Base-by-base conservation (phyloP, 2,113 vertebrate species). In the Albula glossodonta region DNA sequence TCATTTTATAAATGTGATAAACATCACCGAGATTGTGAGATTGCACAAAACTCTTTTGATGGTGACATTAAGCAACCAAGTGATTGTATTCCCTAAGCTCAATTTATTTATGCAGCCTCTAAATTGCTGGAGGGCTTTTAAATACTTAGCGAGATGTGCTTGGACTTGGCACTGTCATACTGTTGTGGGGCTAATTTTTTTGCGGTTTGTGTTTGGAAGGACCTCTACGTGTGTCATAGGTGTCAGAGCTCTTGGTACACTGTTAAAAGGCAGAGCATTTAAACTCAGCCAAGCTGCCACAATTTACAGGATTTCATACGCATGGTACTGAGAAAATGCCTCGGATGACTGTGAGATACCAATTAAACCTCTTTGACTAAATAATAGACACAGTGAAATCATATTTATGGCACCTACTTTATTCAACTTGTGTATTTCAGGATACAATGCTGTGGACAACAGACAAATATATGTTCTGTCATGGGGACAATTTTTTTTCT, bases 21-120 rank as follows among this genome's bases (percentile, higher is more conserved):
- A 25, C 70, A 74, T 74, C 70, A 74, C 17, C 70, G 22, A 41
- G 31, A 41, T 41, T 41, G 70, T 7, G 70, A 74, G 70, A 74
- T 31, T 25, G 12, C 70, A 74, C 70, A 51, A 19, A 84, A 86
- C 77, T 82, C 77, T 80, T 85, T 51, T 74, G 70, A 85, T 77
- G 22, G 66, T 74, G 80, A 88, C 77, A 85, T 86, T 85, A 85
- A 86, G 78, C 82, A 84, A 86, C 80, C 86, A 87, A 88, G 74
- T 50, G 78, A 49, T 86, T 60, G 80, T 82, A 86, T 74, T 90
- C 74, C 57, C 78, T 85, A 63, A 70, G 31, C 79, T 85, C 57
- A 52, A 60, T 87, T 90, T 89, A 91, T 90, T 90, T 89, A 90
- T 91, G 87, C 88, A 80, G 81, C 81, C 85, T 88, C 83, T 51